Base-by-base conservation (phyloP, 2,797 vertebrate genomes). In the Eulemur albifrons region DNA sequence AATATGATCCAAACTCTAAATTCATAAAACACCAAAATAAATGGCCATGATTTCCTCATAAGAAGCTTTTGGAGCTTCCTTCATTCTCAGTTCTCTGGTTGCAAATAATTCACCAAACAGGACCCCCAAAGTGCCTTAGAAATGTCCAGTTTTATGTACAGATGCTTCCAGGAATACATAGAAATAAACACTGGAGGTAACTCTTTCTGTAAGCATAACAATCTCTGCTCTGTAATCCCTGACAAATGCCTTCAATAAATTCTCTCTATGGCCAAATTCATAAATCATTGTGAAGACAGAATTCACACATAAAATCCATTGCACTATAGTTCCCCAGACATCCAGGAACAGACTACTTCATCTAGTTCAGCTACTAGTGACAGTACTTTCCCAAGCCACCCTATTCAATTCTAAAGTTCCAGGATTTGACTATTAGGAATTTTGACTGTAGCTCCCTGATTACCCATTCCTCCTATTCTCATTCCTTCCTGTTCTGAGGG, bases 371-470 rank as follows among this genome's bases (percentile, higher is more conserved):
- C 94, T 97, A 85, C 97, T 96, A 95, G 54, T 97, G 82, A 77
- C 40, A 23, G 35, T 45, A 1, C 54, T 95, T 91, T 93, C 97
- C 77, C 54, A 96, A 92, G 65, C 59, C 86, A 57, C 79, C 67
- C 85, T 97, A 96, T 65, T 77, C 90, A 98, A 94, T 96, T 97
- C 96, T 95, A 65, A 96, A 97, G 95, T 95, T 98, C 91, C 86
- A 91, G 48, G 86, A 94, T 92, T 63, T 80, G 90, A 89, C 94
- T 98, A 70, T 92, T 88, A 96, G 84, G 80, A 97, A 97, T 77
- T 97, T 90, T 79, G 7, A 7, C 12, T 91, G 94, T n/a, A 96
- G 88, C 65, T 98, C 96, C 97, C 97, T 27, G 27, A 88, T 63
- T 82, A 97, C 86, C 20, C 72, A 85, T 98, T 97, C 54, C 8